These are phyloP conservation scores for Eleutherodactylus coqui DNA, from an alignment of 2,797 vertebrate genomes.

Conservation along the genomic window DNA sequence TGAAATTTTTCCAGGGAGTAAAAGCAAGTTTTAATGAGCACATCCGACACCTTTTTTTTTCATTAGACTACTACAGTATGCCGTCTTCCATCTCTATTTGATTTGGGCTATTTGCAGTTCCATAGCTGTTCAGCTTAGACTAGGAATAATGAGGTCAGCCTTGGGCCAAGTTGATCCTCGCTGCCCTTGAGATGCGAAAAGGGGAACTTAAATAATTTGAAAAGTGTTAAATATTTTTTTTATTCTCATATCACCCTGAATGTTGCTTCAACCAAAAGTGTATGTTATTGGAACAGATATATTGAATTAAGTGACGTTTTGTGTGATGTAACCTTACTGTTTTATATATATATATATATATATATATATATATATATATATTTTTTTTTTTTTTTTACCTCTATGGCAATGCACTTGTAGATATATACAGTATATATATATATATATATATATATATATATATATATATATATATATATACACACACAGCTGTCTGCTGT, in stretches of 20 bases:
- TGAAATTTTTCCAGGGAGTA: constrained; percentile 40
- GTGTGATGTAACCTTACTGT: background rate
- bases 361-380: background rate
- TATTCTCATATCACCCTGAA: constrained; percentile 59
- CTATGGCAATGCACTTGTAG: background rate
- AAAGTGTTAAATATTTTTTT: constrained; percentile 44
- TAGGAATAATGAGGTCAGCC: constrained; percentile 61
- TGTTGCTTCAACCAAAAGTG: constrained; percentile 55
- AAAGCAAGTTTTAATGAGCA: constrained; percentile 58
- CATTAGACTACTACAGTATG: constrained; percentile 44
- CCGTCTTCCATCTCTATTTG: constrained; percentile 52
- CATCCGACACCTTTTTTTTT: constrained; percentile 34
- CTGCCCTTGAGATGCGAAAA: constrained; percentile 62
- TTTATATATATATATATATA: background rate
- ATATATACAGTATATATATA: background rate
- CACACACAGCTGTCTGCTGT: too few species aligned
- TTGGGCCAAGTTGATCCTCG: constrained; percentile 64
- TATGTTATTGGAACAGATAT: constrained; percentile 52
- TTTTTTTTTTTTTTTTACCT: background rate
- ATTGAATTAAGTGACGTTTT: constrained; percentile 60
- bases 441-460: too few species aligned
- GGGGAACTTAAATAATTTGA: constrained; percentile 52
- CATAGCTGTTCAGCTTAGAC: constrained; percentile 63
- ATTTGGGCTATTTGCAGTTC: constrained; percentile 59
- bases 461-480: too few species aligned